phyloP scores from a whole-genome alignment of 92 coral and sea anemone species.

The Anthopleura xanthogrammica region DNA sequence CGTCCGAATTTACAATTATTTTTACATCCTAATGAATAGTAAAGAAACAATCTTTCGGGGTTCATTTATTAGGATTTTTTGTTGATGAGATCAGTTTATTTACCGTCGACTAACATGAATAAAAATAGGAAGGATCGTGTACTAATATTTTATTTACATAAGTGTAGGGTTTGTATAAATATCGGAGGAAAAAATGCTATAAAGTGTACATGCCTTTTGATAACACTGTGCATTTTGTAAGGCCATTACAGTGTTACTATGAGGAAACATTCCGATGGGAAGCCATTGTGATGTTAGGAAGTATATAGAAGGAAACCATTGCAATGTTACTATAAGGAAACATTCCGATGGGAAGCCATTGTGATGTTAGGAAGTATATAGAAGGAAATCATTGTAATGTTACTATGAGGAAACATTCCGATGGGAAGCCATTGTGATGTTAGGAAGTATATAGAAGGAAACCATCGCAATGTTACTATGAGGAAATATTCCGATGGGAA shows the following conservation, averaged over 20 bases:
- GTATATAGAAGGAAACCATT: not conserved
- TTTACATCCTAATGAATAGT: constrained; percentile 28
- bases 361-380: not conserved
- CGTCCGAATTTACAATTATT: constrained; percentile 17
- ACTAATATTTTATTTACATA: not conserved
- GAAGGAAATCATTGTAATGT: not conserved
- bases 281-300: not conserved
- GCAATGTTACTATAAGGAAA: not conserved
- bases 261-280: not conserved
- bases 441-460: not conserved
- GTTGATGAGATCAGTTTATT: constrained; percentile 4
- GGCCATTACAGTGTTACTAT: not conserved
- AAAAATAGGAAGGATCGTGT: not conserved
- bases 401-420: no score
- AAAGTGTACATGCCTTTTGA: not conserved
- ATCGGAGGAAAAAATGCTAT: not conserved
- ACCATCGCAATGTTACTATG: not conserved
- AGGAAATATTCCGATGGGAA: not conserved
- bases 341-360: not conserved
- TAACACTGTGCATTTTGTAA: not conserved
- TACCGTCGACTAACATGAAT: not conserved
- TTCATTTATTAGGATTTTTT: not conserved
- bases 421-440: not conserved
- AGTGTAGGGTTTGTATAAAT: not conserved
- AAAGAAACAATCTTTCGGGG: not conserved